phyloP scores from a whole-genome alignment of 2,888 invertebrate genomes.

The Metellina segmentata region DNA sequence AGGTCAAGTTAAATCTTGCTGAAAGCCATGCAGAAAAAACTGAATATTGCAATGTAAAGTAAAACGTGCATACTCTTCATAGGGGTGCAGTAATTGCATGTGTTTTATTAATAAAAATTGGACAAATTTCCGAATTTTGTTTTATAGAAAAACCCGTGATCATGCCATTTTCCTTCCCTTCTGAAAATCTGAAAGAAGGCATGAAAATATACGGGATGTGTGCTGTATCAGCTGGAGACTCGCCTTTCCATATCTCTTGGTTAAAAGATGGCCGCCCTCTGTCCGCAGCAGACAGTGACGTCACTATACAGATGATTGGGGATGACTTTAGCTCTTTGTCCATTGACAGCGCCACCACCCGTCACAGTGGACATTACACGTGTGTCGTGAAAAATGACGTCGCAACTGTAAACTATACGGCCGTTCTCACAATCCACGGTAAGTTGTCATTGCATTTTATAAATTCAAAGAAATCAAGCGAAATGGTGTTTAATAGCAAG shows the following conservation, averaged over 20 bases:
- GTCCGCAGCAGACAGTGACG: slow-evolving; percentile 79
- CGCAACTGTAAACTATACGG: slow-evolving; percentile 79
- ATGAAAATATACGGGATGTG: slow-evolving; percentile 81
- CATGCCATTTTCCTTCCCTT: slow-evolving; percentile 78
- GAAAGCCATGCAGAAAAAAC: too few species aligned
- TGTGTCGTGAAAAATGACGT: slow-evolving; percentile 80
- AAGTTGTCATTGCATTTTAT: slow-evolving; percentile 73
- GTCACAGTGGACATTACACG: slow-evolving; percentile 81
- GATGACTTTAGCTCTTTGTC: slow-evolving; percentile 76
- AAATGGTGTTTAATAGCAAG: not conserved
- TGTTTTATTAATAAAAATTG: not conserved
- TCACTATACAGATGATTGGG: slow-evolving; percentile 62
- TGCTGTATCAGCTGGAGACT: slow-evolving; percentile 81
- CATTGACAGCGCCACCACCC: slow-evolving; percentile 76
- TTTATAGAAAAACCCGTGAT: slow-evolving; percentile 89
- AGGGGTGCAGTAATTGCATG: too few species aligned
- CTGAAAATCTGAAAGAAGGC: slow-evolving; percentile 82
- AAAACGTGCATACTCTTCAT: too few species aligned
- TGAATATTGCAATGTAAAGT: too few species aligned
- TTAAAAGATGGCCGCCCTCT: slow-evolving; percentile 80
- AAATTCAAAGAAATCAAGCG: not conserved
- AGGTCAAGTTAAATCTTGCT: too few species aligned
- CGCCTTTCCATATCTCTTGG: slow-evolving; percentile 82
- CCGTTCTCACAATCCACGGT: slow-evolving; percentile 82
- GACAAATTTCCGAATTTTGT: not conserved